These are phyloP conservation scores for Hiodon alosoides DNA, from an alignment of 2,113 vertebrate species.

Conservation along the genomic window DNA sequence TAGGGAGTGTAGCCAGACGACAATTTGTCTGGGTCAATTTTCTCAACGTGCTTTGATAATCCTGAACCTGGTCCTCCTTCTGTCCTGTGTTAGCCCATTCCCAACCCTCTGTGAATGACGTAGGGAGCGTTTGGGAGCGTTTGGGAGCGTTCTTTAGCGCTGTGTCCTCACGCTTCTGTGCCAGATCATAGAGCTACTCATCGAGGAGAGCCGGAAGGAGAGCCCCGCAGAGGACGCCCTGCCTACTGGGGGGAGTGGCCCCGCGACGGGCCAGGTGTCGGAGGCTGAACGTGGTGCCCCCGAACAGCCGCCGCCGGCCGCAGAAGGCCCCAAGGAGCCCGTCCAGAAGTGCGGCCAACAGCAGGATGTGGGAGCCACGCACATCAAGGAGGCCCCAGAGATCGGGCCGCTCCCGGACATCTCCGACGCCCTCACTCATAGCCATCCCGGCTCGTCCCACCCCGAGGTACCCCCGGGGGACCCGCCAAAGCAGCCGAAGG, in stretches of 20 bases:
- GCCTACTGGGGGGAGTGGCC: conserved; percentile 38
- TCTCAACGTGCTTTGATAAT: not conserved
- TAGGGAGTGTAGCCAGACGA: not conserved
- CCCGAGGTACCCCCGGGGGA: conserved; percentile 37
- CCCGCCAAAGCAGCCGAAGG: conserved; percentile 49
- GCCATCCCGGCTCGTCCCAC: conserved; percentile 2
- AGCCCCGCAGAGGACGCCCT: conserved; percentile 62
- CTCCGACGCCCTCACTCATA: conserved; percentile 54
- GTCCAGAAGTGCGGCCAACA: not conserved
- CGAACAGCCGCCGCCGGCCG: conserved; percentile 11
- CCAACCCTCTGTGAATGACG: not conserved
- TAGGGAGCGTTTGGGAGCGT: not conserved
- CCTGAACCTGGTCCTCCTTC: too few species aligned
- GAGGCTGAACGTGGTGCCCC: conserved; percentile 24
- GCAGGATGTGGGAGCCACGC: conserved; percentile 25
- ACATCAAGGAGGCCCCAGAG: conserved; percentile 19
- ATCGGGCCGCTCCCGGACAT: conserved; percentile 52
- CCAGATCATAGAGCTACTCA: conserved; percentile 95
- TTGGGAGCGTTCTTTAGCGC: not conserved
- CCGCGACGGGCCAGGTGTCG: conserved; percentile 38
- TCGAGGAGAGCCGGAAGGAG: conserved; percentile 87
- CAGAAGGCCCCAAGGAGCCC: conserved; percentile 29
- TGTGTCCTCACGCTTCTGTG: conserved; percentile 12
- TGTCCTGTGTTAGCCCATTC: not conserved
- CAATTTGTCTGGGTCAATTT: not conserved